phyloP scores from a whole-genome alignment of 2,888 invertebrate genomes.

The Hydroisotoma schaefferi region DNA sequence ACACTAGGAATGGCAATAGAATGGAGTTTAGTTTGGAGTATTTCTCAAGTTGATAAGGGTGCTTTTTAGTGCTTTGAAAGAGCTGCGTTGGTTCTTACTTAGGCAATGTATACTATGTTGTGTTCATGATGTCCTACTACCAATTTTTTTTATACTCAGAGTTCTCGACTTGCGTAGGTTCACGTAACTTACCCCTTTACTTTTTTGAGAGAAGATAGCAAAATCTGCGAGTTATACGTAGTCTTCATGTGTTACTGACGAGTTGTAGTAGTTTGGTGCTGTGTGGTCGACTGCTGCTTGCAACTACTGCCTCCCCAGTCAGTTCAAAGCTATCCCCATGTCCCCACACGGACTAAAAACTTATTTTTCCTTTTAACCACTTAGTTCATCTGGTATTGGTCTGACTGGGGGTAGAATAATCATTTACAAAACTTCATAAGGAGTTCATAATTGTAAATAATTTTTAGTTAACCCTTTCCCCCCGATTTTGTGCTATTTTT shows the following conservation, averaged over 20 bases:
- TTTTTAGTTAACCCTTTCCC: no score
- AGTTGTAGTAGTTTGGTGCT: no score
- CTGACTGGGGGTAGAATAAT: no score
- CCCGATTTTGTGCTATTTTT: no score
- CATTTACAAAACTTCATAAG: no score
- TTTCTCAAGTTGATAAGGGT: no score
- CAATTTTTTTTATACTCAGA: neutral
- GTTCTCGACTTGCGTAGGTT: conserved; percentile 5
- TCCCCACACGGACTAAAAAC: no score
- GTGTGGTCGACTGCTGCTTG: no score
- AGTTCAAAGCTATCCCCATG: conserved; percentile 1
- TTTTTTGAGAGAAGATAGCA: neutral
- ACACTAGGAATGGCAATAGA: neutral
- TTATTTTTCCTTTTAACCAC: no score
- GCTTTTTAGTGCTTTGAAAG: neutral
- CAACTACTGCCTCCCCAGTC: conserved; percentile 1
- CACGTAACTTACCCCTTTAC: conserved; percentile 5
- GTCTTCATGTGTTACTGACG: neutral
- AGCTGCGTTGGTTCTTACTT: no score
- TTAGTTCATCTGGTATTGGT: no score
- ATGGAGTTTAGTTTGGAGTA: neutral
- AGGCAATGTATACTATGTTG: neutral
- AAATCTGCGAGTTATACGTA: conserved; percentile 2
- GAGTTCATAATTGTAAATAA: no score
- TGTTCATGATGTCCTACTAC: neutral